A percentile compares a stretch with the other conserved stretches of the same genome.
These are phyloP conservation scores for Melolontha melolontha DNA, from an alignment of 2,888 invertebrate genomes.

Conservation along the genomic window DNA sequence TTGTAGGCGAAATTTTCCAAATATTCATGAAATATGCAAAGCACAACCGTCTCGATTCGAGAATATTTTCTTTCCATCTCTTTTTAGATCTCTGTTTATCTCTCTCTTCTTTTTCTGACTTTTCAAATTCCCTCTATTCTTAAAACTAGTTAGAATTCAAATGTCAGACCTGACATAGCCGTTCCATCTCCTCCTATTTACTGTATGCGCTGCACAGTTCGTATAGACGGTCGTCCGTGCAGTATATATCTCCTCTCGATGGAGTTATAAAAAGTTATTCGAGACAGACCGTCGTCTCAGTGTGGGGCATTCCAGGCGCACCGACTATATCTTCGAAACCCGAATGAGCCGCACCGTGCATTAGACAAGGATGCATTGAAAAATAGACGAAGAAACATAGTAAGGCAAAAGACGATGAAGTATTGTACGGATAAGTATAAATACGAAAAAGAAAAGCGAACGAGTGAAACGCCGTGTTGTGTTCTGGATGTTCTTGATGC, in stretches of 20 bases:
- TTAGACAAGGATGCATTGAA: neutral
- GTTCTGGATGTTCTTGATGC: neutral
- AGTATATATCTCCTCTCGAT: constrained; percentile 45
- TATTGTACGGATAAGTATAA: constrained; percentile 4
- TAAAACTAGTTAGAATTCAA: constrained; percentile 33
- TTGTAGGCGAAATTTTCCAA: constrained; percentile 31
- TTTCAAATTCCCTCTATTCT: neutral
- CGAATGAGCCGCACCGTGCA: neutral
- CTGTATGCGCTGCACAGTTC: constrained; percentile 2
- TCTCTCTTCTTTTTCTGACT: constrained; percentile 1
- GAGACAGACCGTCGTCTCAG: constrained; percentile 47
- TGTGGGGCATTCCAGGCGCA: constrained; percentile 45
- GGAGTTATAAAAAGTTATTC: constrained; percentile 50
- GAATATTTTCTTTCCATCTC: constrained; percentile 18
- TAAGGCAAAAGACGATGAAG: neutral
- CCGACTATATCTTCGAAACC: neutral
- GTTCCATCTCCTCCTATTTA: constrained; percentile 16
- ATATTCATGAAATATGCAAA: constrained; percentile 39
- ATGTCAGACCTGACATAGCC: constrained; percentile 35
- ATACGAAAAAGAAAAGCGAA: neutral
- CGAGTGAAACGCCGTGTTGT: neutral
- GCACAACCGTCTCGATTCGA: constrained; percentile 8
- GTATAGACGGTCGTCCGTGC: constrained; percentile 19
- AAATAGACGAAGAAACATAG: neutral
- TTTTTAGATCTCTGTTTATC: neutral